Evolutionary conservation across 2,113 vertebrate genomes (phyloP).

Genomic region (Eurypyga helias): DNA sequence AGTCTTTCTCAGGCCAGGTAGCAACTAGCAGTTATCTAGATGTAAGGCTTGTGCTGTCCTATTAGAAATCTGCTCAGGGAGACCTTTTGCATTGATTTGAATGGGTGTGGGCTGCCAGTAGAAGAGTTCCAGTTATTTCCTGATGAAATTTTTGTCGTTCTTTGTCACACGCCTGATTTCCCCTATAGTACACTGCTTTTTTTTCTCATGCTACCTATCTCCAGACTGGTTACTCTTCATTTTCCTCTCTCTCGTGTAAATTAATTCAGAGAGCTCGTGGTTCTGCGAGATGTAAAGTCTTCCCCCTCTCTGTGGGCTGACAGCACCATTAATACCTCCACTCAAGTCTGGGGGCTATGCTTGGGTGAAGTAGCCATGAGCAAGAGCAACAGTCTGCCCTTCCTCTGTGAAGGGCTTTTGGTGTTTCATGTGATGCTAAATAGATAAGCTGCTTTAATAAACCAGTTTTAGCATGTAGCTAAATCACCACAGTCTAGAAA

Average conservation of each 20-base stretch:
- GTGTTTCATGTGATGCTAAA: background rate
- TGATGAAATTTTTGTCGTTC: background rate
- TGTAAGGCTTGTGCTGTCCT: background rate
- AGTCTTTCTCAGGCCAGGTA: background rate
- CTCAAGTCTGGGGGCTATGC: background rate
- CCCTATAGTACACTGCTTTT: background rate
- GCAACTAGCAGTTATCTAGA: conserved; percentile 12
- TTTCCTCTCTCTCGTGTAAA: background rate
- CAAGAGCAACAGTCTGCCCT: background rate
- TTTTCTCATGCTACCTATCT: background rate
- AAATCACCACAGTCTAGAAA: background rate
- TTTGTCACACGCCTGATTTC: background rate
- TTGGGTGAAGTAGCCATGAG: background rate
- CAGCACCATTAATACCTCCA: background rate
- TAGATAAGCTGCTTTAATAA: background rate
- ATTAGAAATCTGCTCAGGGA: background rate
- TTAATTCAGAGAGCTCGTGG: background rate
- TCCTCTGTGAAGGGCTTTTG: background rate
- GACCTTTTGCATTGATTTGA: background rate
- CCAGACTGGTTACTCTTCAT: background rate
- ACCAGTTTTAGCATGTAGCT: background rate
- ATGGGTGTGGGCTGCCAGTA: background rate
- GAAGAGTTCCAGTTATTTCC: background rate
- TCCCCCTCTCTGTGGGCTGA: background rate
- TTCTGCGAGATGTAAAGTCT: background rate